Evolutionary conservation across 2,888 invertebrate genomes (phyloP), one percentile per base, ranked within the genome.

Genomic region (Bursaphelenchus okinawaensis): DNA sequence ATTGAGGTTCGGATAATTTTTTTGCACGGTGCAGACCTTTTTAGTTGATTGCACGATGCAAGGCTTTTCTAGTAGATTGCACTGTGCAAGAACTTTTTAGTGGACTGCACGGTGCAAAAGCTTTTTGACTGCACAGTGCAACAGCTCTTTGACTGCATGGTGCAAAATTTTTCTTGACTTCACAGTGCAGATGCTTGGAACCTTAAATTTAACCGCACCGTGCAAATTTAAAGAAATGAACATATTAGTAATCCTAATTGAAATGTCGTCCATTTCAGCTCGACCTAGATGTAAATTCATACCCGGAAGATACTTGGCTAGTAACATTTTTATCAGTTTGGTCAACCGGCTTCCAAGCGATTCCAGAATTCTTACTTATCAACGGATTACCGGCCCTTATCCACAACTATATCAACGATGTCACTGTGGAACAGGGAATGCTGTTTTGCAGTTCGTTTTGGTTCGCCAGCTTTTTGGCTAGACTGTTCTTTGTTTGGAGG

Each of bases 401-500:
- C 40, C 40, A 40, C n/a, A 40, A 40, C n/a, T 40, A 40, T 40
- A n/a, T 40, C 40, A 40, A 40, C 3, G 40, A 40, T 16, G 2
- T 40, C 16, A n/a, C 12, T 40, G 12, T n/a, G 3, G 16, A 40
- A 57, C 1, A 4, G 23, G 19, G 24, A 29, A 19, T 31, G 8
- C 20, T 40, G 59, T 31, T 59, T 16, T 50, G 24, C 51, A 19
- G 55, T 22, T 9, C 23, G 16, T 26, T 61, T 20, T 54, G 52
- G 51, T 61, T 61, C 26, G 23, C 52, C 23, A 23, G 55, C 7
- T 26, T 52, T 12, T 22, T 52, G 20, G 23, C 22, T 26, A 3
- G 52, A 22, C 7, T 61, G 51, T 54, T 61, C 27, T 50, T 52
- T 24, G 61, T 54, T 9, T 29, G 24, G 40, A 61, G 56, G 61